phyloP scores from a whole-genome alignment of 1,140 invertebrate species.

The Vanessa tameamea region DNA sequence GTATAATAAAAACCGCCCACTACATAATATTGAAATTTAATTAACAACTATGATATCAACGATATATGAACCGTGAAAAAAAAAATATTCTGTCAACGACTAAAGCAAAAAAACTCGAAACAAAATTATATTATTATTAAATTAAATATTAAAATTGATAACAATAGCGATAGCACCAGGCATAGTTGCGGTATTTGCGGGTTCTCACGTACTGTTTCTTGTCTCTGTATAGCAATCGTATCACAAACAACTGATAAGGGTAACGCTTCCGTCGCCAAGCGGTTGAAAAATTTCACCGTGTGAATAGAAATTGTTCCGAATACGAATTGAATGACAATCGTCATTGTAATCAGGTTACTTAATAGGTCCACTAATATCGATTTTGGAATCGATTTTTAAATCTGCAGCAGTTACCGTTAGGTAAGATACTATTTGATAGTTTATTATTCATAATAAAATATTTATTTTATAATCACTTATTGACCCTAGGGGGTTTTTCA shows the following conservation, averaged over 20 bases:
- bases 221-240: conserved; percentile 52
- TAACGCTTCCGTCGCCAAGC: conserved; percentile 57
- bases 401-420: not conserved
- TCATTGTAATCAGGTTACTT: conserved; percentile 33
- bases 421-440: too few species aligned
- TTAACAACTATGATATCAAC: too few species aligned
- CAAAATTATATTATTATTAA: not conserved
- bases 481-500: too few species aligned
- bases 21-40: too few species aligned
- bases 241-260: conserved; percentile 69
- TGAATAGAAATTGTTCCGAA: conserved; percentile 49
- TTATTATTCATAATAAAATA: too few species aligned
- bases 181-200: conserved; percentile 23
- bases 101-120: not conserved
- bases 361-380: conserved; percentile 8
- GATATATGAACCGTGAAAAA: not conserved
- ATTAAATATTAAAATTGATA: conserved; percentile 16
- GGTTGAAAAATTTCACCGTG: conserved; percentile 53
- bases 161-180: conserved; percentile 5
- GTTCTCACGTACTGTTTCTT: conserved; percentile 60
- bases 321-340: conserved; percentile 37
- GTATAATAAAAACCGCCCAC: too few species aligned
- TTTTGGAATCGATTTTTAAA: not conserved
- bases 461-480: too few species aligned
- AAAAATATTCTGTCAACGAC: not conserved